These are phyloP conservation scores for Caradrina kadenii DNA, from an alignment of 2,888 invertebrate species.

Conservation along the genomic window DNA sequence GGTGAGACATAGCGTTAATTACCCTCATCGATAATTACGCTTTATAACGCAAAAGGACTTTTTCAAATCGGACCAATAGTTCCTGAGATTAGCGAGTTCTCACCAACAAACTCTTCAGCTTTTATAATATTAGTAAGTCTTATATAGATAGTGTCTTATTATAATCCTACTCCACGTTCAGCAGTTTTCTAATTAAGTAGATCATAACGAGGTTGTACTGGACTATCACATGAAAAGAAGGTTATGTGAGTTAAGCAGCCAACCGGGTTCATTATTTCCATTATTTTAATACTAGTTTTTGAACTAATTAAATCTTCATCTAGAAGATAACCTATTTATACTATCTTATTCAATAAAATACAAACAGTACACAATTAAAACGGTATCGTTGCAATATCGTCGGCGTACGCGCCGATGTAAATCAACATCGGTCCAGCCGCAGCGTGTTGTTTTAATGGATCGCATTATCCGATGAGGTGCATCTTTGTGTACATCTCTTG, in stretches of 20 bases:
- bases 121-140: too few species aligned
- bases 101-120: too few species aligned
- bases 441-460: constrained; percentile 74
- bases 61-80: too few species aligned
- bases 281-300: neutral
- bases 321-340: constrained; percentile 1
- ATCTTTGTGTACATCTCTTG: constrained; percentile 46
- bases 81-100: too few species aligned
- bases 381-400: constrained; percentile 20
- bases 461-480: constrained; percentile 68
- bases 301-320: constrained; percentile 11
- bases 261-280: too few species aligned
- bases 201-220: neutral
- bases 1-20: too few species aligned
- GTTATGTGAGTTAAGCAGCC: too few species aligned
- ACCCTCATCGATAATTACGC: too few species aligned
- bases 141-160: too few species aligned
- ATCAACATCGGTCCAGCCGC: constrained; percentile 70
- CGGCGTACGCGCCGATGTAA: constrained; percentile 61
- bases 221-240: neutral
- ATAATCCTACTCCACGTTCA: too few species aligned
- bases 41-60: too few species aligned
- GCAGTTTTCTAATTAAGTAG: neutral
- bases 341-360: constrained; percentile 27
- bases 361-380: constrained; percentile 31